A percentile compares a stretch with the other conserved stretches of the same genome.
Conservation (phyloP, 2,888 invertebrate species). For the Drosophila mercatorum region DNA sequence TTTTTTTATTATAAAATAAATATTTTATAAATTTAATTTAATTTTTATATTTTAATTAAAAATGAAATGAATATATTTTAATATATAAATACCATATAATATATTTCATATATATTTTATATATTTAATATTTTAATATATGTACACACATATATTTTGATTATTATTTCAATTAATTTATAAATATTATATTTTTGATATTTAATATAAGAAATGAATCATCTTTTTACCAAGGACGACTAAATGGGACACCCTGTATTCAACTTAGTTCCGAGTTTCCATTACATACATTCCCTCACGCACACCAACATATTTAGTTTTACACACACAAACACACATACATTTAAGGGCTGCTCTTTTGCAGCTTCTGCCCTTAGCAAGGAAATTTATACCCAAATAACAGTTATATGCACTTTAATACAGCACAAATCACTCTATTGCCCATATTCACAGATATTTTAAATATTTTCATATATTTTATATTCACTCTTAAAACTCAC, state of each 20-base stretch:
- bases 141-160: neutral
- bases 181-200: neutral
- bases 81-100: no score
- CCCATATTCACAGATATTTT: neutral
- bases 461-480: neutral
- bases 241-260: neutral
- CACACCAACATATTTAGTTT: neutral
- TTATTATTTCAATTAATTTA: no score
- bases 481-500: slow-evolving; percentile 85
- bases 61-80: no score
- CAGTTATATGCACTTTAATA: neutral
- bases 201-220: no score
- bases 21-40: no score
- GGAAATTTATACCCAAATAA: neutral
- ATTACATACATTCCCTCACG: neutral
- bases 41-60: neutral
- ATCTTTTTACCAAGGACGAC: neutral
- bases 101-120: no score
- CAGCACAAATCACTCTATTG: neutral
- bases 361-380: neutral
- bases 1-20: no score
- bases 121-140: neutral
- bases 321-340: neutral
- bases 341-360: neutral
- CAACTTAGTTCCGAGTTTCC: slow-evolving; percentile 2